Evolutionary conservation across 2,797 vertebrate genomes (phyloP).

Genomic region (Urosaurus nigricauda): DNA sequence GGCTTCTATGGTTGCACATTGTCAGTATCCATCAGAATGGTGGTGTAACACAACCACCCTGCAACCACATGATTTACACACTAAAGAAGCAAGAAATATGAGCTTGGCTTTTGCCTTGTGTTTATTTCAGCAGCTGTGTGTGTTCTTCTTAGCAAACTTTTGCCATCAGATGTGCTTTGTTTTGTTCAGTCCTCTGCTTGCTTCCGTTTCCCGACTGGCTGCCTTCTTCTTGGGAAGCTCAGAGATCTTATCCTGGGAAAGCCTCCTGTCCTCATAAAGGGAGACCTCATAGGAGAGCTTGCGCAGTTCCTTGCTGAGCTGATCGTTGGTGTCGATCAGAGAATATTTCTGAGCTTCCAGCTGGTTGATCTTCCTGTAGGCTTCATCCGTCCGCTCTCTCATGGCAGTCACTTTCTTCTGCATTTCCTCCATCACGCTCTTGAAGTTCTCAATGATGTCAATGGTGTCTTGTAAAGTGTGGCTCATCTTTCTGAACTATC

Average conservation of each 20-base stretch:
- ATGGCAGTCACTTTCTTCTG: constrained; percentile 1
- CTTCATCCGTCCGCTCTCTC: background rate
- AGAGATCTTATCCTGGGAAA: background rate
- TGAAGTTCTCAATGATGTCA: constrained; percentile 7
- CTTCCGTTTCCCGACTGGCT: background rate
- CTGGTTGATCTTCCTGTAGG: constrained; percentile 15
- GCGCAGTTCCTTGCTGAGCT: background rate
- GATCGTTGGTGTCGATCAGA: background rate
- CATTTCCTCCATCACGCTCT: constrained; percentile 17
- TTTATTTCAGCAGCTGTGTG: background rate
- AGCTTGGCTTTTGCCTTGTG: background rate
- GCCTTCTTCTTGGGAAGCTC: background rate
- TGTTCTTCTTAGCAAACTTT: background rate
- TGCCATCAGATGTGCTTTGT: no score
- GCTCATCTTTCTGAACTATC: background rate
- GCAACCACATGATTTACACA: no score
- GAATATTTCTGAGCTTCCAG: constrained; percentile 17
- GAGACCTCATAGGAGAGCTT: constrained; percentile 5
- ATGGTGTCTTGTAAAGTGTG: constrained; percentile 7
- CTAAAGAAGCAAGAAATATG: no score
- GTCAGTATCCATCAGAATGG: no score
- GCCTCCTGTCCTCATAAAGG: background rate
- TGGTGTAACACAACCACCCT: no score
- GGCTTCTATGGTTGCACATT: no score
- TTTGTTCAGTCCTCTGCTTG: no score